Base-by-base conservation (phyloP, 2,888 invertebrate genomes). In the Coenonympha glycerion region DNA sequence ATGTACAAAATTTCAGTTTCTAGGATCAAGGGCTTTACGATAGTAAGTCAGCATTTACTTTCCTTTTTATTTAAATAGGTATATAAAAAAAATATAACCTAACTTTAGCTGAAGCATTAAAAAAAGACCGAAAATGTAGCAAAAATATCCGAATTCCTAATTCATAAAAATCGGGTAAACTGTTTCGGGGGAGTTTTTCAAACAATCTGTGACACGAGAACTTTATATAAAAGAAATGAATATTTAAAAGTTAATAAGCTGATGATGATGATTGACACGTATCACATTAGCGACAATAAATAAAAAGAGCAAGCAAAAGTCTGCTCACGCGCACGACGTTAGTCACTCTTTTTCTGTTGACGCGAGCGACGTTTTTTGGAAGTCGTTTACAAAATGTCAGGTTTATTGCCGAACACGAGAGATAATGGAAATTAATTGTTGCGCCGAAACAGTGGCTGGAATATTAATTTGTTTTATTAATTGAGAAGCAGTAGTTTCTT, bases 401-500 rank as follows among this genome's bases (percentile, higher is more conserved):
- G 41, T 47, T 49, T 45, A 49, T 47, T 45, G 49, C 50, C 33
- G 40, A 41, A 33, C 18, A 41, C 33, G 39, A 26, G 53, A 52
- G 44, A 49, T 55, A 56, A 48, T 52, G 48, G 56, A 53, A 58
- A 55, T 59, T 56, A 53, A 59, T 59, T 49, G 51, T 31, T 41
- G 30, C 19, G 30, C 36, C 34, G 31, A 40, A 45, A 40, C 22
- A 6, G 36, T 30, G 42, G 51, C 18, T 15, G 26, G 59, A 59
- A 58, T 58, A 46, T 51, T 49, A 53, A 59, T 53, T 46, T 49
- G 19, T 26, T 54, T 49, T 47, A 41, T 47, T 21, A 28, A 19
- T 34, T 8, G 19, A 36, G 19, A 28, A 16, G 22, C 4, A 2
- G 11, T 15, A 1, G 9, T 19, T n/a, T 18, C 19, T 24, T 2